phyloP scores from a whole-genome alignment of 2,113 vertebrate species.

The Catagonus wagneri region DNA sequence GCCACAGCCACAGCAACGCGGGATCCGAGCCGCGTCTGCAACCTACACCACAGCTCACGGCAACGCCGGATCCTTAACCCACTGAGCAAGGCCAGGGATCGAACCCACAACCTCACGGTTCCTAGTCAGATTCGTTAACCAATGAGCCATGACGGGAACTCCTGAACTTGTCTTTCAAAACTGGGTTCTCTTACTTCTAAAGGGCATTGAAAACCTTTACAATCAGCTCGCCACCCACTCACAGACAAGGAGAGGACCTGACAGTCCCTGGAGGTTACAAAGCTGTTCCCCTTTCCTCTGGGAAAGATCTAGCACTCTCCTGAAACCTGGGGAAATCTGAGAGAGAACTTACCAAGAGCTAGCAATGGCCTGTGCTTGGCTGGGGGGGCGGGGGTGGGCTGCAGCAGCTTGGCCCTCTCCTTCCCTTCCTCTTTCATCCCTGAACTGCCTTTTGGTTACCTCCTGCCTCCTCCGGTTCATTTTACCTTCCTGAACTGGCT shows the following conservation, averaged over 20 bases:
- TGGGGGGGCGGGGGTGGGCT: fast-evolving
- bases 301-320: neutral
- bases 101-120: too few species aligned
- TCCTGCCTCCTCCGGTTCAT: neutral
- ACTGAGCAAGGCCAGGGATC: too few species aligned
- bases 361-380: neutral
- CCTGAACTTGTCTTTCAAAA: too few species aligned
- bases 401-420: neutral
- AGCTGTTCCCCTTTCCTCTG: too few species aligned
- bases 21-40: too few species aligned
- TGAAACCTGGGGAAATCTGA: neutral
- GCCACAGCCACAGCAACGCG: too few species aligned
- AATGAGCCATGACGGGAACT: too few species aligned
- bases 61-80: too few species aligned
- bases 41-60: too few species aligned
- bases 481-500: neutral
- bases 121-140: too few species aligned
- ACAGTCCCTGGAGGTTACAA: too few species aligned
- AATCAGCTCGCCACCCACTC: neutral
- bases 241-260: neutral
- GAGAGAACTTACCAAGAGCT: neutral
- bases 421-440: neutral
- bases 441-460: neutral
- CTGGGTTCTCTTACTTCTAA: neutral
- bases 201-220: neutral